Base-by-base conservation (phyloP, 2,888 invertebrate species). In the Rapana venosa region DNA sequence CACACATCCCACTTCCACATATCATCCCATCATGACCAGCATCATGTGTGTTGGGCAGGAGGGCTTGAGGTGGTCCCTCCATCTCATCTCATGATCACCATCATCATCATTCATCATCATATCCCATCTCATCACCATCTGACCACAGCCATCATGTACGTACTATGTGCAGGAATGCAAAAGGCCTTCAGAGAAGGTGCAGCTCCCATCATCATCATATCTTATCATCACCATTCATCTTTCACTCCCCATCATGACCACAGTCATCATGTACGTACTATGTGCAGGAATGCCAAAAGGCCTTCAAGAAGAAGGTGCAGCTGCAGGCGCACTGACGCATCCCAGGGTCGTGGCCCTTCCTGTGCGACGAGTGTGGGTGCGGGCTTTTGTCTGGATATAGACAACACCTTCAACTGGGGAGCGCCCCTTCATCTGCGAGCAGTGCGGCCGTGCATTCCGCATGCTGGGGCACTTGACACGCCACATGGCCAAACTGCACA, bases 401-500 rank as follows among this genome's bases (percentile, higher is more conserved):
- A 30, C 32, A 35, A 35, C 85, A 58, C 85, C 58, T 58, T 0
- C 85, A 85, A 85, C 85, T 2, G 91, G 90, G 2, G 91, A 91
- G 83, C 88, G 90, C 56, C n/a, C 90, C 22, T 91, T 91, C 85
- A 88, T 90, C 32, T 90, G 88, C 90, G 89, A 91, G 66, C 66
- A 89, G 86, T 83, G 88, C 58, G 90, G 91, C 35, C 91, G 90
- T 5, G 79, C 91, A 2, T 70, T 91, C 58, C 85, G 91, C 20
- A 70, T 90, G 26, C 84, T 79, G 22, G 86, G 87, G 0, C 88
- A 91, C 74, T 17, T 90, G 74, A 66, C 88, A 20, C 86, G 86
- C 6, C 86, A 86, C 86, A 85, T 90, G 81, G 30, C 87, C 22
- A 91, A 74, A 17, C 47, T 91, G 22, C 70, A 81, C 70, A 70